Evolutionary conservation across 2,888 invertebrate genomes (phyloP).

Genomic region (Noctua comes): DNA sequence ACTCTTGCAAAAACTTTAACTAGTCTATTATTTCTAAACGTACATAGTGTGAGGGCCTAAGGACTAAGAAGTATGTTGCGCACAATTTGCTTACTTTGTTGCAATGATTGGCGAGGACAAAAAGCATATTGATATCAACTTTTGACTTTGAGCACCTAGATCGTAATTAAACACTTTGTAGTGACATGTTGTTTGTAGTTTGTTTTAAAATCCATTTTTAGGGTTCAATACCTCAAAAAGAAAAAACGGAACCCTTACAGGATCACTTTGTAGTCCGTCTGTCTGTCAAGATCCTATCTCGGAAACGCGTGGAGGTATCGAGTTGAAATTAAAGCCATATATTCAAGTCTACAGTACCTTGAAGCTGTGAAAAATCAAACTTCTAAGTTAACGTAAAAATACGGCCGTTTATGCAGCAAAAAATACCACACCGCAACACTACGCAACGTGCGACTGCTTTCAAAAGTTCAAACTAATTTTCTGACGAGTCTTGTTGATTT

Average conservation of each 20-base stretch:
- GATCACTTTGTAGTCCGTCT: no score
- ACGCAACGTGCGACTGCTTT: not conserved
- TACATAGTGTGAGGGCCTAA: not conserved
- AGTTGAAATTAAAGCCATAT: no score
- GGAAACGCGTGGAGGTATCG: no score
- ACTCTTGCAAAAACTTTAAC: not conserved
- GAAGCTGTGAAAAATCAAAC: no score
- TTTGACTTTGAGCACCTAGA: not conserved
- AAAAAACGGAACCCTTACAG: no score
- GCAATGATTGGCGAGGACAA: not conserved
- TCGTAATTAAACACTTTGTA: not conserved
- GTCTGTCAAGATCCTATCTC: no score
- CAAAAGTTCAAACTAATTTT: not conserved
- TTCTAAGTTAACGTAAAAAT: no score
- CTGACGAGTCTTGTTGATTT: not conserved
- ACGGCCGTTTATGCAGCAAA: no score
- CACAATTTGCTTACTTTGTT: not conserved
- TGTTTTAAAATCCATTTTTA: not conserved
- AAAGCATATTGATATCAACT: not conserved
- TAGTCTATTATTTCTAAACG: not conserved
- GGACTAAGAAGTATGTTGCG: not conserved
- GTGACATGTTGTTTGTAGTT: not conserved
- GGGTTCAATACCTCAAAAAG: no score
- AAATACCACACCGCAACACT: not conserved
- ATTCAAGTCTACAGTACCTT: no score